Conservation (phyloP, 2,113 vertebrate species). For the Hypomesus transpacificus region DNA sequence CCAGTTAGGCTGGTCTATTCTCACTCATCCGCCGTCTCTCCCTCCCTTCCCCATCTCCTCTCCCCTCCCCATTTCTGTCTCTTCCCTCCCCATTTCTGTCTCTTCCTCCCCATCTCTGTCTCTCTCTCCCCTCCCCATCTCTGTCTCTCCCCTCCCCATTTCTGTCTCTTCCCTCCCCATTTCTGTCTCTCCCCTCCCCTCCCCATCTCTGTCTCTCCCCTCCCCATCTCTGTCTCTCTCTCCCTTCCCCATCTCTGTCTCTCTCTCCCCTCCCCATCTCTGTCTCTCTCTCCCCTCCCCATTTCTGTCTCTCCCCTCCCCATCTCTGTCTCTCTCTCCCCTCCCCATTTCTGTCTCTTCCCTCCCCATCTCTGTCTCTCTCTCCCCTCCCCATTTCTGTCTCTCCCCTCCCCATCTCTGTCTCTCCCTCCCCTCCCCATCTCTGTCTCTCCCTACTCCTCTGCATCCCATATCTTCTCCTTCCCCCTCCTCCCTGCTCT, state of each 20-base stretch:
- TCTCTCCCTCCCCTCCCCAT: slow-evolving; percentile 37
- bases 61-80: too few relatives aligned
- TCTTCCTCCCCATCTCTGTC: too few relatives aligned
- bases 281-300: background rate
- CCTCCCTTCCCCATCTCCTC: too few relatives aligned
- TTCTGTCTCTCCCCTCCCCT: background rate
- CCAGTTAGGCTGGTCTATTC: too few relatives aligned
- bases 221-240: background rate
- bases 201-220: background rate
- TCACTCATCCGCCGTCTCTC: too few relatives aligned
- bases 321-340: too few relatives aligned
- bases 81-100: too few relatives aligned
- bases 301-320: background rate
- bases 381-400: background rate
- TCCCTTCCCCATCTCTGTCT: background rate
- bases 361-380: background rate
- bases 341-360: background rate
- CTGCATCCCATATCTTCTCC: slow-evolving; percentile 14
- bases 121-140: too few relatives aligned
- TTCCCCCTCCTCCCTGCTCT: background rate
- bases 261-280: slow-evolving; percentile 1
- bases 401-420: background rate
- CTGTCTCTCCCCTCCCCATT: too few relatives aligned
- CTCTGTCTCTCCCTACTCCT: background rate
- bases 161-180: background rate